A percentile compares a stretch with the other conserved stretches of the same genome.
Evolutionary conservation across 2,888 invertebrate species (phyloP).

Genomic region (Nemurella pictetii): DNA sequence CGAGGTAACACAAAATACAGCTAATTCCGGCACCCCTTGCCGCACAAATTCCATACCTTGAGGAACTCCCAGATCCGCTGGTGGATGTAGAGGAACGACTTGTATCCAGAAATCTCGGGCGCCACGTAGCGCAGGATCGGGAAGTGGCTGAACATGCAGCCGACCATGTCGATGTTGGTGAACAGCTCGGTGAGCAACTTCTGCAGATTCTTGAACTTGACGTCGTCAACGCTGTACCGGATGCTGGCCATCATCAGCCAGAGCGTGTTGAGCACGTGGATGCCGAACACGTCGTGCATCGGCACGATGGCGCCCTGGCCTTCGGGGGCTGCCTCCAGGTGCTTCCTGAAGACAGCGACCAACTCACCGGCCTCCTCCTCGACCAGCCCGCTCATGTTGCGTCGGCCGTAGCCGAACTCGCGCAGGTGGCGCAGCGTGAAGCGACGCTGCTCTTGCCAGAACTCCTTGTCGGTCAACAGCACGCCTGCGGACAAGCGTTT

Average conservation of each 20-base stretch:
- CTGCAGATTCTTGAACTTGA: slow-evolving; percentile 69
- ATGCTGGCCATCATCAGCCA: slow-evolving; percentile 83
- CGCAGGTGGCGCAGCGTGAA: slow-evolving; percentile 76
- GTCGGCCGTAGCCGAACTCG: slow-evolving; percentile 80
- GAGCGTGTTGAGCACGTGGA: slow-evolving; percentile 73
- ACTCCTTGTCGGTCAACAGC: slow-evolving; percentile 70
- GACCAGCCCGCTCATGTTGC: slow-evolving; percentile 73
- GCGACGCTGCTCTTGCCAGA: slow-evolving; percentile 75
- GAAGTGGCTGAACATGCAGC: slow-evolving; percentile 77
- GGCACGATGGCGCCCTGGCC: slow-evolving; percentile 57
- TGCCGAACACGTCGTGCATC: slow-evolving; percentile 72
- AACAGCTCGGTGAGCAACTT: slow-evolving; percentile 70
- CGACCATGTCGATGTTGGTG: slow-evolving; percentile 78
- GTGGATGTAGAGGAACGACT: slow-evolving; percentile 70
- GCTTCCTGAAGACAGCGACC: slow-evolving; percentile 57
- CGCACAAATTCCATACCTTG: too few species aligned
- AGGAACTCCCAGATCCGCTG: slow-evolving; percentile 72
- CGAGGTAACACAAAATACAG: too few species aligned
- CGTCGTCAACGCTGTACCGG: slow-evolving; percentile 69
- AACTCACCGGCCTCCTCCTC: slow-evolving; percentile 70
- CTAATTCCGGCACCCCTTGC: too few species aligned
- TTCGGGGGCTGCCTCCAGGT: slow-evolving; percentile 45
- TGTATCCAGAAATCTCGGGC: slow-evolving; percentile 77
- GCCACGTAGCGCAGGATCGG: slow-evolving; percentile 70
- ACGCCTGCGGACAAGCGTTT: slow-evolving; percentile 55